Percentiles rank a stretch among this genome's conserved stretches.
These are phyloP conservation scores for Horisme vitalbata DNA, from an alignment of 2,888 invertebrate genomes.

Conservation along the genomic window DNA sequence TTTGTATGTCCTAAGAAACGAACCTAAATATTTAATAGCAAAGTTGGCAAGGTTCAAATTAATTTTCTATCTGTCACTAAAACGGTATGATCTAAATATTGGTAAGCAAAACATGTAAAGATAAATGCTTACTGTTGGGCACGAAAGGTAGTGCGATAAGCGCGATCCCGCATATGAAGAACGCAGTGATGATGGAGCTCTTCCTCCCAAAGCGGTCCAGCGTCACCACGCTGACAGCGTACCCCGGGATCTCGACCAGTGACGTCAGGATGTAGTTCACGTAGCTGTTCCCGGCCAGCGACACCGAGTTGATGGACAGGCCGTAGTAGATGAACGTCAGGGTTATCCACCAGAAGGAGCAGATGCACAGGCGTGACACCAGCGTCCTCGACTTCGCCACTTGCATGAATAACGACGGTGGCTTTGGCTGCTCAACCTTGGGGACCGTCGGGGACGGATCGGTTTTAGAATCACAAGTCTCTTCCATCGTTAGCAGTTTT, in stretches of 20 bases:
- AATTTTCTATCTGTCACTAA: too few species aligned
- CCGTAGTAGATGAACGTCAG: constrained; percentile 92
- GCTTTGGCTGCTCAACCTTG: constrained; percentile 19
- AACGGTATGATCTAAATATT: too few species aligned
- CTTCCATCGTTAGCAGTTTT: constrained; percentile 39
- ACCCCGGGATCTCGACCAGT: constrained; percentile 86
- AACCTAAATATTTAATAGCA: too few species aligned
- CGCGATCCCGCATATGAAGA: constrained; percentile 81
- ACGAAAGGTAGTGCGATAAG: constrained; percentile 83
- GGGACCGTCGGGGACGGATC: too few species aligned
- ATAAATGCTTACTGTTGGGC: constrained; percentile 77
- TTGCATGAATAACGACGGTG: constrained; percentile 50
- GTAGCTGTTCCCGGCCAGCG: constrained; percentile 89
- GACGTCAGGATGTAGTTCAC: constrained; percentile 88
- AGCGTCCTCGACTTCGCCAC: constrained; percentile 78
- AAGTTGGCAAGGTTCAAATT: too few species aligned
- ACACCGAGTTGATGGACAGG: constrained; percentile 89
- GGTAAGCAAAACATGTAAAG: too few species aligned
- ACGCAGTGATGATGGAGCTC: constrained; percentile 80
- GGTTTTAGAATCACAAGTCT: constrained; percentile 24
- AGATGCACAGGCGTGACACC: constrained; percentile 79
- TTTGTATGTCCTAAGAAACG: too few species aligned
- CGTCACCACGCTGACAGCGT: constrained; percentile 79
- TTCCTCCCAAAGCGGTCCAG: constrained; percentile 84
- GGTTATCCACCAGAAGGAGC: constrained; percentile 91